Evolutionary conservation across 2,888 invertebrate genomes (phyloP), one percentile per base, ranked within the genome.

Genomic region (Omphaloscelis lunosa): DNA sequence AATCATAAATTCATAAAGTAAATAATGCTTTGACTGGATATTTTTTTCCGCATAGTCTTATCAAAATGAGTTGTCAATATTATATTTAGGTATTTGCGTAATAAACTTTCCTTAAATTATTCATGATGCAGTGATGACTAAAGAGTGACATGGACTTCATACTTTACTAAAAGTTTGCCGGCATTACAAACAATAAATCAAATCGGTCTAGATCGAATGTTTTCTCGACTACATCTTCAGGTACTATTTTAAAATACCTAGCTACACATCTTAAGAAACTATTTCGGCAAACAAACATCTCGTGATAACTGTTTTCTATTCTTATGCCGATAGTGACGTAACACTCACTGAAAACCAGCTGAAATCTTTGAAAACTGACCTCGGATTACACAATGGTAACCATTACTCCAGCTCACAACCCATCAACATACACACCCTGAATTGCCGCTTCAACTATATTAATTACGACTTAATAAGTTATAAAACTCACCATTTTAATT

Each of bases 401-500:
- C 8, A 45, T 34, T 62, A 27, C 6, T 62, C 27, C 41, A 59
- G 2, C 11, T 45, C 41, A 51, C 7, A 66, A 66, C 12, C 12
- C n/a, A 66, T n/a, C 5, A 6, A 65, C 34, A 56, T 15, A 39
- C 27, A 77, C 39, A 65, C 20, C 29, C 1, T 15, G 12, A 51
- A 72, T 63, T 20, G 53, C 34, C 23, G 69, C 62, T 41, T 59
- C 20, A 71, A 69, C 45, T 66, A 72, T 58, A 71, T 68, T 83
- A 79, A 84, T 79, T 61, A 80, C 68, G 45, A 76, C 51, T 68
- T 80, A 77, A 67, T 80, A 77, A 67, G 29, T 80, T 69, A 82
- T 84, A 75, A 72, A 79, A 94, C 95, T 95, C 87, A 96, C 96
- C 96, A 96, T 96, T 93, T 87, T 90, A 86, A 84, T 92, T 92